Conservation (phyloP, 2,797 vertebrate species). For the Furcifer pardalis region DNA sequence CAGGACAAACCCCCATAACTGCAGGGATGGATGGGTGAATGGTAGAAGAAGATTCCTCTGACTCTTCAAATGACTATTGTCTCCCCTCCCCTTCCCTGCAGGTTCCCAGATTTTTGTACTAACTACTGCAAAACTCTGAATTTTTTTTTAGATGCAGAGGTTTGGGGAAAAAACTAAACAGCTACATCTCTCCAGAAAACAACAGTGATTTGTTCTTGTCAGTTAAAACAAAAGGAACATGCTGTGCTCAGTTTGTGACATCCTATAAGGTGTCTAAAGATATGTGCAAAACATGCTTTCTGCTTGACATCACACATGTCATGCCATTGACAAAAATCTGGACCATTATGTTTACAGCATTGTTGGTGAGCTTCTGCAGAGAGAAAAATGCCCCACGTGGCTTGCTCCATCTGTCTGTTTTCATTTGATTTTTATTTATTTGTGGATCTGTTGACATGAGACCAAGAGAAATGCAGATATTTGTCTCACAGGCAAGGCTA, state of each 20-base stretch:
- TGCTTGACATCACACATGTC: constrained; percentile 15
- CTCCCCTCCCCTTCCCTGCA: not conserved
- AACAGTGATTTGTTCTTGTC: constrained; percentile 30
- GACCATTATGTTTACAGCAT: constrained; percentile 10
- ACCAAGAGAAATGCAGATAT: not conserved
- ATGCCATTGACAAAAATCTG: constrained; percentile 11
- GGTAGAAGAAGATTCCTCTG: not conserved
- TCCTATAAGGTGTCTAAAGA: constrained; percentile 3
- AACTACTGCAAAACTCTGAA: not conserved
- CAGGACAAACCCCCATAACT: not conserved
- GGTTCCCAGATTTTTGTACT: not conserved
- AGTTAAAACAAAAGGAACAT: constrained; percentile 13
- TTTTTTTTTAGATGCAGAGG: not conserved
- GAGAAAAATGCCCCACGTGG: not conserved
- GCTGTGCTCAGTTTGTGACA: not conserved
- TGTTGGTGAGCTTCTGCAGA: constrained; percentile 12
- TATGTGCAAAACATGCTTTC: constrained; percentile 23
- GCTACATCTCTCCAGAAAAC: constrained; percentile 15
- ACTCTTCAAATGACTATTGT: not conserved
- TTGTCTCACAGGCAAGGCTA: not conserved
- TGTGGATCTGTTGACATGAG: not conserved
- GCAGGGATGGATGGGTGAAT: not conserved
- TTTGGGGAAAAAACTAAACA: constrained; percentile 4
- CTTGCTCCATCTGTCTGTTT: constrained; percentile 4
- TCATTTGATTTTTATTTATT: constrained; percentile 16